Evolutionary conservation across 2,888 invertebrate genomes (phyloP), one percentile per base, ranked within the genome.

Genomic region (Mechanitis mazaeus): DNA sequence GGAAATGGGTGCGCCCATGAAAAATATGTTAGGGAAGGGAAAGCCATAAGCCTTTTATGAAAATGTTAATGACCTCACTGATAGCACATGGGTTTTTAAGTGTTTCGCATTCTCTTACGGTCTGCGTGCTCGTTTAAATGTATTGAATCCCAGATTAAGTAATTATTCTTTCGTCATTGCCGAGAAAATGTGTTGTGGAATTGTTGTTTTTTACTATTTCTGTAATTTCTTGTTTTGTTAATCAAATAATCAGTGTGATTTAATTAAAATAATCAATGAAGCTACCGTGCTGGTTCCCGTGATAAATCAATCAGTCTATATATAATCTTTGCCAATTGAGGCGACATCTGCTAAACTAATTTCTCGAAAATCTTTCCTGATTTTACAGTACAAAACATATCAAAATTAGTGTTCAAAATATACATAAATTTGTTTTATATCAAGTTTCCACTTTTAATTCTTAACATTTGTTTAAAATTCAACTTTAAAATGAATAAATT

Each of bases 11-110:
- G 78, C 77, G 75, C 80, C 79, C 80, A 79, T 80, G 80, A 81
- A 82, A 86, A 87, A 84, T 86, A 83, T 84, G 81, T 82, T 79
- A 81, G 73, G 84, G 78, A 84, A 82, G 77, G 77, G 79, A 75
- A 78, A 76, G 76, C 81, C 78, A 78, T 85, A 84, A 83, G 84
- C 85, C 84, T 81, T 86, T 85, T 85, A 86, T 85, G 84, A 83
- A 85, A 85, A 84, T 82, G 84, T 83, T 87, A 87, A 87, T 85
- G 87, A 85, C 77, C 76, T 73, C 69, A 78, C 76, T 80, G 83
- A 84, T 84, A 79, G 81, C 67, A 70, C 68, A 70, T 76, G 77
- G 75, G 75, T 75, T 79, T 78, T 81, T 79, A 70, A 72, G 74
- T 76, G 76, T 79, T 80, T 72, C 76, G 68, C 71, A 72, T 77